Evolutionary conservation across 2,113 vertebrate genomes (phyloP).

Genomic region (Podarcis muralis): DNA sequence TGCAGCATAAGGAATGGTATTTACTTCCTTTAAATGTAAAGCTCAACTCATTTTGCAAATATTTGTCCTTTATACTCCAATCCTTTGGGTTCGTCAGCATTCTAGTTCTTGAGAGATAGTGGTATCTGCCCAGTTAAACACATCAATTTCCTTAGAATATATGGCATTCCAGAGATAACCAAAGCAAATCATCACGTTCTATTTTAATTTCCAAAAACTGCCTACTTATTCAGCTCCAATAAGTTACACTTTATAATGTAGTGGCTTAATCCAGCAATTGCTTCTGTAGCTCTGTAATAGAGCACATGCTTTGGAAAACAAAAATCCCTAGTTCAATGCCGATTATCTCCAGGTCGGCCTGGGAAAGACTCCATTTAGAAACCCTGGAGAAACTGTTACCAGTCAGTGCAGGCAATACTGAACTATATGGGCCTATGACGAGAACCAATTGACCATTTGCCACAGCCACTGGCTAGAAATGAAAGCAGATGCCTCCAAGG

Average conservation of each 20-base stretch:
- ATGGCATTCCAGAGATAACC: not conserved
- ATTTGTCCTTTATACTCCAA: not conserved
- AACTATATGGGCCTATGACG: not conserved
- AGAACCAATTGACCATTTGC: not conserved
- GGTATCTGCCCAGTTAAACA: not conserved
- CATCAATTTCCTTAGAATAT: not conserved
- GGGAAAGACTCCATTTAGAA: not conserved
- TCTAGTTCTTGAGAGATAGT: not conserved
- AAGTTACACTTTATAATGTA: not conserved
- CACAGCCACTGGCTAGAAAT: not conserved
- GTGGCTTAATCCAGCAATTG: not conserved
- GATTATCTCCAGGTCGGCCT: not conserved
- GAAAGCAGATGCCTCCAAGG: not conserved
- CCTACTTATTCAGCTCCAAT: not conserved
- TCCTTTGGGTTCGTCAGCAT: not conserved
- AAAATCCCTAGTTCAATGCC: not conserved
- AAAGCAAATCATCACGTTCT: not conserved
- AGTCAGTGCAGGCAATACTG: not conserved
- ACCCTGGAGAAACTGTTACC: not conserved
- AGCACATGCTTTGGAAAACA: not conserved
- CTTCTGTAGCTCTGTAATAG: not conserved
- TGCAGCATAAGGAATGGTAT: conserved; percentile 5
- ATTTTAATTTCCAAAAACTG: not conserved
- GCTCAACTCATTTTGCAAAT: not conserved
- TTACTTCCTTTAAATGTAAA: conserved; percentile 20